Evolutionary conservation across 2,113 vertebrate species (phyloP), one percentile per base, ranked within the genome.

Genomic region (Cairina moschata): DNA sequence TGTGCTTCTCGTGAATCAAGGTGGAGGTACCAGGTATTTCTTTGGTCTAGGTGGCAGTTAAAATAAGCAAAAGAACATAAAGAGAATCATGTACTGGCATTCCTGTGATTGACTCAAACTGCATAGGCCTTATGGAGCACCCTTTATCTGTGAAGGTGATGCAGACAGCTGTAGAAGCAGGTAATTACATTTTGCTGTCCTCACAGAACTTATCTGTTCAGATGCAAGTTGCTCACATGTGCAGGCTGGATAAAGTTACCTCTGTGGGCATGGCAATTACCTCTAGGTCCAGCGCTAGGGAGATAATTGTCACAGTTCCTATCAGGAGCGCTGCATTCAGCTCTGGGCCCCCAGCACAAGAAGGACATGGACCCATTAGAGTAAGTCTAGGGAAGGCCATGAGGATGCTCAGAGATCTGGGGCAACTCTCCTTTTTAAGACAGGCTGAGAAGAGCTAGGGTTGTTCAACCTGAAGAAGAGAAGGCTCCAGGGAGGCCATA

Each of bases 221-320:
- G 8, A 5, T n/a, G 16, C 4, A 32, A 15, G 3, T 42, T 2
- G 0, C 20, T 62, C 48, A 5, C 38, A 13, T 31, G 23, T 31
- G 23, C 0, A 5, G 31, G 31, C 21, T 44, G 32, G 23, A 8
- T 60, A 1, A 55, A 6, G 26, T 58, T 40, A 48, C 13, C 0
- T 20, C 13, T 26, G 58, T 14, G n/a, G 63, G 23, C 21, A 73
- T 20, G 54, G 20, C 21, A 17, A 5, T 40, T 83, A 28, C 28
- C 29, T 71, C 31, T 7, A 32, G 50, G 69, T 13, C 46, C 17
- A 77, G 20, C 11, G 11, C 20, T 54, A 28, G 29, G 10, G 23
- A 36, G 25, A 21, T 31, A 22, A 26, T 32, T 1, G 2, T 38
- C n/a, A 10, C 25, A 59, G 11, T 50, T 50, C 50, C 50, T 13